These are phyloP conservation scores for Enteromius thamalakanensis DNA, from an alignment of 2,797 vertebrate genomes.

Conservation along the genomic window DNA sequence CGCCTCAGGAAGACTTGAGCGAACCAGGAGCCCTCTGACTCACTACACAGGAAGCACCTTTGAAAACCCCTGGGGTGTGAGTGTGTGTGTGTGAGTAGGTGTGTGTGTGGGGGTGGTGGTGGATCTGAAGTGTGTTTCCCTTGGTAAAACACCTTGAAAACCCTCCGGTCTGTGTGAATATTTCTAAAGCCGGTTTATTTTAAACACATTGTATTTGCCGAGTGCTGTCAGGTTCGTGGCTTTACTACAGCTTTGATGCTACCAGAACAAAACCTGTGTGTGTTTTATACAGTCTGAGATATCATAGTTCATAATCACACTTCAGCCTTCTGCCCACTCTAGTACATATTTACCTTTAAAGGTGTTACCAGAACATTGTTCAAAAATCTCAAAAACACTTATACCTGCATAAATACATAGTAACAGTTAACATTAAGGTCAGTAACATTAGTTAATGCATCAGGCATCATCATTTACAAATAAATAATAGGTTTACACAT, in stretches of 20 bases:
- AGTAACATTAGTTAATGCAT: not conserved
- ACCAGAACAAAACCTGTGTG: slow-evolving; percentile 19
- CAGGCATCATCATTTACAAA: not conserved
- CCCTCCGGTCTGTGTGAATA: slow-evolving; percentile 43
- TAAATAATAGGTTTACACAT: not conserved
- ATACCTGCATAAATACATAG: no score
- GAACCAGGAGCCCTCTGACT: slow-evolving; percentile 55
- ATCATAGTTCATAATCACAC: slow-evolving; percentile 18
- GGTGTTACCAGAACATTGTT: not conserved
- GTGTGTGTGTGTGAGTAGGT: slow-evolving; percentile 41
- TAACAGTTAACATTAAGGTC: not conserved
- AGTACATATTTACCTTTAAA: not conserved
- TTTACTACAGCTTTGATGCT: slow-evolving; percentile 30
- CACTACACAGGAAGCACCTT: slow-evolving; percentile 76
- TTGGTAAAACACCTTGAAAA: slow-evolving; percentile 44
- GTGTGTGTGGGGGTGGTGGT: slow-evolving; percentile 41
- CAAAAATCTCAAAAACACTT: not conserved
- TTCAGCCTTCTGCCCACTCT: not conserved
- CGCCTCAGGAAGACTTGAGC: slow-evolving; percentile 71
- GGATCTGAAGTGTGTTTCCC: slow-evolving; percentile 37
- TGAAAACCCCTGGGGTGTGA: slow-evolving; percentile 62
- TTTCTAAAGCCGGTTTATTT: slow-evolving; percentile 39
- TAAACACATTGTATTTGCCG: slow-evolving; percentile 44
- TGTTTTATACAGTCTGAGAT: slow-evolving; percentile 3
- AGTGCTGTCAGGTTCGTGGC: slow-evolving; percentile 34